Conservation (phyloP, 2,888 invertebrate species). For the Limenitis arthemis region DNA sequence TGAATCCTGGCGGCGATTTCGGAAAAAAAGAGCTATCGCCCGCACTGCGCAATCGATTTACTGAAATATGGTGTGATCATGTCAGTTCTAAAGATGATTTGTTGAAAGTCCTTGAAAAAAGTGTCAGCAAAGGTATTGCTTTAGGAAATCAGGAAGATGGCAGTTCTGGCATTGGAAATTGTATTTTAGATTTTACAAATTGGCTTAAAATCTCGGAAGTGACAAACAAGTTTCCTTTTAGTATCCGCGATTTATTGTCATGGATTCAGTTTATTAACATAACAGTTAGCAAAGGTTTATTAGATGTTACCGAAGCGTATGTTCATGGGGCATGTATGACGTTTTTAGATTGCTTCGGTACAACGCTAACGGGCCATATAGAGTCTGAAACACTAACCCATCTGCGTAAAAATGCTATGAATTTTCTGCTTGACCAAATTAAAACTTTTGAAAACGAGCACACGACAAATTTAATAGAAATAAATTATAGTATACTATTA, state of each 20-base stretch:
- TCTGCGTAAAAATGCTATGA: conserved; percentile 67
- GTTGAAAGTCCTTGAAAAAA: conserved; percentile 84
- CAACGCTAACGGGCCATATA: conserved; percentile 82
- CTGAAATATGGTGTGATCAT: conserved; percentile 97
- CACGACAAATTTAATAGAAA: conserved; percentile 41
- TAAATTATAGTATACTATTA: too few relatives aligned
- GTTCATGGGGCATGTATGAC: conserved; percentile 93
- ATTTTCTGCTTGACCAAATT: conserved; percentile 71
- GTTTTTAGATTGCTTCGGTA: conserved; percentile 92
- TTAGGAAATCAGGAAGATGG: conserved; percentile 68
- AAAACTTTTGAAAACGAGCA: conserved; percentile 48
- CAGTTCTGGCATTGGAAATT: conserved; percentile 74
- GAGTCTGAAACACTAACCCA: conserved; percentile 62
- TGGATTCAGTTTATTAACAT: conserved; percentile 93
- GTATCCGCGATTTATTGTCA: conserved; percentile 91
- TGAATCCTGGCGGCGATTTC: conserved; percentile 99
- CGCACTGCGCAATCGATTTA: conserved; percentile 96
- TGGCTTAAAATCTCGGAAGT: conserved; percentile 82
- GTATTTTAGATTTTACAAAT: conserved; percentile 85
- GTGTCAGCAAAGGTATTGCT: conserved; percentile 73
- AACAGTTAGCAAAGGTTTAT: conserved; percentile 53
- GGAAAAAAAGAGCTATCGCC: conserved; percentile 99
- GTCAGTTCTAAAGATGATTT: conserved; percentile 82
- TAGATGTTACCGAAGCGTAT: conserved; percentile 77
- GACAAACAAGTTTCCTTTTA: conserved; percentile 85